These are phyloP conservation scores for Otis tarda DNA, from an alignment of 2,113 vertebrate species.

Conservation along the genomic window DNA sequence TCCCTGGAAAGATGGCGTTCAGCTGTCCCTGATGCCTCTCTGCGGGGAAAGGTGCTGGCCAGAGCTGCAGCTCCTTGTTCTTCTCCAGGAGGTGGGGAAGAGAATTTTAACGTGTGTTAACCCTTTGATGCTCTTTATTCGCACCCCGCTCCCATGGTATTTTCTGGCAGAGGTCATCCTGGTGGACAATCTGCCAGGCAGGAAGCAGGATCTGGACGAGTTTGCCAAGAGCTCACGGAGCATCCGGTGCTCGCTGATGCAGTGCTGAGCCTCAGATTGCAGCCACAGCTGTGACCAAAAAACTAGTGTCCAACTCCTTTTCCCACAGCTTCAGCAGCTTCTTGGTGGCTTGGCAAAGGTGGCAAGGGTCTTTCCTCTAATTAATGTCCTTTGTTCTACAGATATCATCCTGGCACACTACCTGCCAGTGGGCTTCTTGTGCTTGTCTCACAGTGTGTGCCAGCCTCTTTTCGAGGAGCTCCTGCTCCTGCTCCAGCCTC, in stretches of 20 bases:
- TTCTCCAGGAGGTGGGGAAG: neutral
- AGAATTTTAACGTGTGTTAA: neutral
- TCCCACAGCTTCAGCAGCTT: neutral
- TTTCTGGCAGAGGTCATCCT: neutral
- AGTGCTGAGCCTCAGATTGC: neutral
- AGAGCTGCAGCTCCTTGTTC: neutral
- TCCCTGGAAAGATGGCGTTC: neutral
- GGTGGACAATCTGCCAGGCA: neutral
- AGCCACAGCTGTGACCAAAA: neutral
- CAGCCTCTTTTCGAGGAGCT: constrained; percentile 90
- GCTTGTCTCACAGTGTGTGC: constrained; percentile 85
- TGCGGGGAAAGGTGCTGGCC: neutral
- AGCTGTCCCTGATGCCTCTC: neutral
- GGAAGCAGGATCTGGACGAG: neutral
- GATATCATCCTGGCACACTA: constrained; percentile 91
- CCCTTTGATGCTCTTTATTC: neutral
- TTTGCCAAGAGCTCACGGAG: neutral
- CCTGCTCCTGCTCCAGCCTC: constrained; percentile 91
- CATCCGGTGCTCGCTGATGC: neutral
- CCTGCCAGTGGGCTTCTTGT: constrained; percentile 89
- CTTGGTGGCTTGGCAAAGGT: neutral
- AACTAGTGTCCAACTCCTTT: neutral
- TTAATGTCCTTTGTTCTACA: constrained; percentile 49
- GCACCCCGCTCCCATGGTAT: neutral
- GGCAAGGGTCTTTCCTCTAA: neutral